A percentile compares a stretch with the other conserved stretches of the same genome.
Conservation (phyloP, 2,113 vertebrate genomes). For the Nansenia antarctica region DNA sequence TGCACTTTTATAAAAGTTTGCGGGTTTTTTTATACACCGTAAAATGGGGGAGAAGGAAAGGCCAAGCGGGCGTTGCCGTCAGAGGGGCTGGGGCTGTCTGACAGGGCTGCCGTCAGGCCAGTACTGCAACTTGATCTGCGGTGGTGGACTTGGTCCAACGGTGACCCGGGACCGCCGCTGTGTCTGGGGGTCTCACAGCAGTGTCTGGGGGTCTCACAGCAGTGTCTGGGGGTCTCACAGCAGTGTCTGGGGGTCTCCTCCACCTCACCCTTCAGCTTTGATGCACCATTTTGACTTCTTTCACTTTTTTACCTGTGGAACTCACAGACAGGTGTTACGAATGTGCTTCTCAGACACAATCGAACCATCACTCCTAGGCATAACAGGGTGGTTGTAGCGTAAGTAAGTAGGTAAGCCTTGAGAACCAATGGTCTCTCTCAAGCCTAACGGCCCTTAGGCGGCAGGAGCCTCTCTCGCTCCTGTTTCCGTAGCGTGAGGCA, state of each 20-base stretch:
- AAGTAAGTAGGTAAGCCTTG: too few species aligned
- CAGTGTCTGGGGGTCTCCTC: neutral
- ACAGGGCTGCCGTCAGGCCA: slow-evolving; percentile 32
- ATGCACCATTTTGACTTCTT: too few species aligned
- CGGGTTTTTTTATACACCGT: slow-evolving; percentile 50
- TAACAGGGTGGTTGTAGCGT: too few species aligned
- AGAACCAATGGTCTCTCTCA: too few species aligned
- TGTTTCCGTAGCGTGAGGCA: too few species aligned
- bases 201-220: too few species aligned
- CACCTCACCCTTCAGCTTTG: neutral
- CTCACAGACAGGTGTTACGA: slow-evolving; percentile 2
- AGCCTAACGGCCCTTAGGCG: too few species aligned
- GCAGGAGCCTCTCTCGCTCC: too few species aligned
- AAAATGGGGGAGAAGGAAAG: slow-evolving; percentile 34
- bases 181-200: too few species aligned
- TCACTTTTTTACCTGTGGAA: too few species aligned
- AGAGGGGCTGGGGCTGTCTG: slow-evolving; percentile 4
- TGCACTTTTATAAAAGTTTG: slow-evolving; percentile 55
- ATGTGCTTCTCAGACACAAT: neutral
- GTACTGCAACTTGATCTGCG: slow-evolving; percentile 30
- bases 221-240: too few species aligned
- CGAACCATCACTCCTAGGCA: neutral
- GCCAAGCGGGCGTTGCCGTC: slow-evolving; percentile 35
- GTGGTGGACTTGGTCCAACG: slow-evolving; percentile 18
- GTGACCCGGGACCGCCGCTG: slow-evolving; percentile 38